Conservation (phyloP, 2,888 invertebrate species). For the Chironomus tentans region DNA sequence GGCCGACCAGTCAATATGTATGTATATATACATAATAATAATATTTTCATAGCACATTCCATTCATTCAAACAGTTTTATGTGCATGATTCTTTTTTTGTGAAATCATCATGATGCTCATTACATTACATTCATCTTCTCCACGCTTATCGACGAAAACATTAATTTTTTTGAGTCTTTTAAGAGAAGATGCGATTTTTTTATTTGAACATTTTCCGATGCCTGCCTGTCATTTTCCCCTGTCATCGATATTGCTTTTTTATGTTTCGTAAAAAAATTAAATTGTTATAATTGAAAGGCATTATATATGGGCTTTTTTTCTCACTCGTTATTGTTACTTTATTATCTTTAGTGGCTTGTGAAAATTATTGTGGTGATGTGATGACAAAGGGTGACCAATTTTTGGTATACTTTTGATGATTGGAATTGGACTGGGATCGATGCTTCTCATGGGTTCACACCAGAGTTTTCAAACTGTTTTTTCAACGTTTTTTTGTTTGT, state of each 20-base stretch:
- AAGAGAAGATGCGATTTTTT: background rate
- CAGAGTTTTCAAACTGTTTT: too few relatives aligned
- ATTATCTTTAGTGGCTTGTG: too few relatives aligned
- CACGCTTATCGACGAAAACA: background rate
- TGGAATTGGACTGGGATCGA: too few relatives aligned
- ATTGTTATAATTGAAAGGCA: too few relatives aligned
- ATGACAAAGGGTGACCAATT: too few relatives aligned
- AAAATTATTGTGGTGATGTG: too few relatives aligned
- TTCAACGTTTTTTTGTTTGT: too few relatives aligned
- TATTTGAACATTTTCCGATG: background rate
- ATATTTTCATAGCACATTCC: constrained; percentile 4
- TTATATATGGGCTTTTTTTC: too few relatives aligned
- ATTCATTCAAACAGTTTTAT: background rate
- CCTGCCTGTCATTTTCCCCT: background rate
- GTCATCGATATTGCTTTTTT: constrained; percentile 3
- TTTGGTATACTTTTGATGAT: too few relatives aligned
- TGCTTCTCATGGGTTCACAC: too few relatives aligned
- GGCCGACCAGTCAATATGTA: background rate
- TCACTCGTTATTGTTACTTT: too few relatives aligned
- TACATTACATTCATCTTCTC: background rate
- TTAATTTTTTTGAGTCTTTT: background rate
- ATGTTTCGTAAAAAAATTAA: too few relatives aligned
- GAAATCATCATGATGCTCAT: background rate
- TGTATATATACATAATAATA: background rate
- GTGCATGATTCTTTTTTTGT: background rate